Percentiles rank a stretch among this genome's conserved stretches.
phyloP scores from a whole-genome alignment of 2,888 invertebrate species.

The Ochropleura plecta region DNA sequence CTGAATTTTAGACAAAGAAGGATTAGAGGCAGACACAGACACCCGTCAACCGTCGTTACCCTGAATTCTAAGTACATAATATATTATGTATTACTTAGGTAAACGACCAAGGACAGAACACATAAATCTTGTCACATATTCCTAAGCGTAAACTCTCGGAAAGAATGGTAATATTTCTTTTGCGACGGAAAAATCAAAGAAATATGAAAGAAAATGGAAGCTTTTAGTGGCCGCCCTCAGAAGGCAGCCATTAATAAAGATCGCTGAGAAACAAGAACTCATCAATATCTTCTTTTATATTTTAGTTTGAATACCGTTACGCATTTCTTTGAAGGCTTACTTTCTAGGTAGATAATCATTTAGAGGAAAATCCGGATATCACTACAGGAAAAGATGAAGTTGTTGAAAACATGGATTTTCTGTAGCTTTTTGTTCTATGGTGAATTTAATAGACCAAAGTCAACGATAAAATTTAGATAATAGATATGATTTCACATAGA shows the following conservation, averaged over 20 bases:
- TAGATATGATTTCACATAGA: not conserved
- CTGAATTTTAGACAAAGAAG: conserved; percentile 34
- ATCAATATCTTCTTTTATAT: conserved; percentile 32
- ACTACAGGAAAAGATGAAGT: not conserved
- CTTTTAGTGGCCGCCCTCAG: conserved; percentile 29
- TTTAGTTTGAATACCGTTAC: conserved; percentile 13
- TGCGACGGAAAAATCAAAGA: conserved; percentile 38
- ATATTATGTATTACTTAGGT: conserved; percentile 34
- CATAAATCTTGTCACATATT: conserved; percentile 55
- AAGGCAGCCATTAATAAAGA: conserved; percentile 35
- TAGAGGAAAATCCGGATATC: not conserved
- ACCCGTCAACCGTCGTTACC: conserved; percentile 33
- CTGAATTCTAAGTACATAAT: conserved; percentile 31
- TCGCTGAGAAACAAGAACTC: conserved; percentile 24
- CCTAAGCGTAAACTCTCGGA: conserved; percentile 32
- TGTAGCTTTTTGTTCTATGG: not conserved
- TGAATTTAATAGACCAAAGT: not conserved
- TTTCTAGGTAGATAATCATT: not conserved
- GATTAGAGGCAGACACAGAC: conserved; percentile 2
- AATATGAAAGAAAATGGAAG: conserved; percentile 42
- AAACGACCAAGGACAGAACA: conserved; percentile 23
- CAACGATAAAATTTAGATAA: not conserved
- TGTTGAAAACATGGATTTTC: not conserved
- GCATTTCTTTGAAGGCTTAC: not conserved
- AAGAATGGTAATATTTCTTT: conserved; percentile 43